Evolutionary conservation across 1,140 invertebrate genomes (phyloP).

Genomic region (Eueides isabella): DNA sequence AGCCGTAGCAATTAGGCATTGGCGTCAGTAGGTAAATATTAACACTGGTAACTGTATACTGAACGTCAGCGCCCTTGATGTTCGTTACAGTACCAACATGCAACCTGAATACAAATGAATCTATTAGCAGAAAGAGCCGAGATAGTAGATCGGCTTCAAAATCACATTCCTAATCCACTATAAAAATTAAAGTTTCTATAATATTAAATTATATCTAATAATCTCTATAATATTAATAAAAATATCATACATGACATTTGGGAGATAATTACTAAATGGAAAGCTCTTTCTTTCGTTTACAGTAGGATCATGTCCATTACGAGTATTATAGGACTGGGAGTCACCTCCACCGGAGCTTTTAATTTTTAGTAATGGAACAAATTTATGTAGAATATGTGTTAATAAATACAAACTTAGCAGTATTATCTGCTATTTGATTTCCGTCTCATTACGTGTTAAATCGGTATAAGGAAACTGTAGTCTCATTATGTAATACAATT

Average conservation of each 20-base stretch:
- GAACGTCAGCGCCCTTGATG: conserved; percentile 71
- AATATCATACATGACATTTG: conserved; percentile 40
- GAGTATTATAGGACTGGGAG: too few relatives aligned
- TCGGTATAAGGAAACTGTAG: conserved; percentile 35
- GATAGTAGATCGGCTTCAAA: conserved; percentile 65
- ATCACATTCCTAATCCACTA: conserved; percentile 57
- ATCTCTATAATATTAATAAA: conserved; percentile 44
- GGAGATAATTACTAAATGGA: background rate
- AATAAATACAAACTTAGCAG: background rate
- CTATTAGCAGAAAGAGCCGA: conserved; percentile 72
- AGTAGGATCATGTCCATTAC: too few relatives aligned
- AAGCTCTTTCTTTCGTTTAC: background rate
- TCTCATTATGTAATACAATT: conserved; percentile 44
- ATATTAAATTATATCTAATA: too few relatives aligned
- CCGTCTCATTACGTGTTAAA: conserved; percentile 32
- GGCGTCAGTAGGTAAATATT: conserved; percentile 79
- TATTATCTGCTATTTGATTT: conserved; percentile 26
- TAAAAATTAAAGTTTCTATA: conserved; percentile 47
- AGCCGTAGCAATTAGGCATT: conserved; percentile 67
- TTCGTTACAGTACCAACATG: conserved; percentile 75
- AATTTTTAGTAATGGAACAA: background rate
- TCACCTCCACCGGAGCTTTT: background rate
- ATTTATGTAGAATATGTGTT: background rate
- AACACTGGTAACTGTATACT: conserved; percentile 77
- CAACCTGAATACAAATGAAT: conserved; percentile 79